phyloP scores from a whole-genome alignment of 2,888 invertebrate genomes.

The Antitype chi region DNA sequence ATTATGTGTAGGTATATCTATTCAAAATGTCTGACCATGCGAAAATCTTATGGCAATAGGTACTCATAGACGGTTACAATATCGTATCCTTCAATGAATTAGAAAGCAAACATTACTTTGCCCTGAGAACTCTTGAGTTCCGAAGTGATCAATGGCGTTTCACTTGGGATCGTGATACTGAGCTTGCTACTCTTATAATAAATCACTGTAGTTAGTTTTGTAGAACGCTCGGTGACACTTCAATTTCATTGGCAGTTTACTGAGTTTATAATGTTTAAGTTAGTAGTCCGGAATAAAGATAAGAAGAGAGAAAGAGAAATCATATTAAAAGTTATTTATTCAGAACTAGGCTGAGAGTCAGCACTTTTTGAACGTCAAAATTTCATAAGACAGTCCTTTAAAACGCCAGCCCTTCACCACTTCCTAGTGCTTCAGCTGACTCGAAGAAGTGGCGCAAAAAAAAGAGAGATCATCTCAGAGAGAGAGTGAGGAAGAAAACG shows the following conservation, averaged over 20 bases:
- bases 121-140: neutral
- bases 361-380: no score
- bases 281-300: neutral
- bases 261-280: neutral
- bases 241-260: neutral
- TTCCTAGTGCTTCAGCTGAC: no score
- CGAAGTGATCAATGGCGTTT: conserved; percentile 14
- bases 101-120: conserved; percentile 18
- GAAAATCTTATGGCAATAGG: neutral
- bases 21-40: neutral
- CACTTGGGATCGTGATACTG: neutral
- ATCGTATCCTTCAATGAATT: conserved; percentile 13
- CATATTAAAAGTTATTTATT: no score
- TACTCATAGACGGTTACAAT: neutral
- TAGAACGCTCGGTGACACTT: conserved; percentile 11
- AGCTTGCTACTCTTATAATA: neutral
- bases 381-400: no score
- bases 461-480: no score
- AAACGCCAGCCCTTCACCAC: no score
- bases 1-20: neutral
- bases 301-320: neutral
- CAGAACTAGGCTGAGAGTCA: no score
- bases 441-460: no score
- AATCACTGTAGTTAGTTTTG: conserved; percentile 2
- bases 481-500: no score